These are phyloP conservation scores for Ailurus styani DNA, from an alignment of 2,113 vertebrate genomes.

Conservation along the genomic window DNA sequence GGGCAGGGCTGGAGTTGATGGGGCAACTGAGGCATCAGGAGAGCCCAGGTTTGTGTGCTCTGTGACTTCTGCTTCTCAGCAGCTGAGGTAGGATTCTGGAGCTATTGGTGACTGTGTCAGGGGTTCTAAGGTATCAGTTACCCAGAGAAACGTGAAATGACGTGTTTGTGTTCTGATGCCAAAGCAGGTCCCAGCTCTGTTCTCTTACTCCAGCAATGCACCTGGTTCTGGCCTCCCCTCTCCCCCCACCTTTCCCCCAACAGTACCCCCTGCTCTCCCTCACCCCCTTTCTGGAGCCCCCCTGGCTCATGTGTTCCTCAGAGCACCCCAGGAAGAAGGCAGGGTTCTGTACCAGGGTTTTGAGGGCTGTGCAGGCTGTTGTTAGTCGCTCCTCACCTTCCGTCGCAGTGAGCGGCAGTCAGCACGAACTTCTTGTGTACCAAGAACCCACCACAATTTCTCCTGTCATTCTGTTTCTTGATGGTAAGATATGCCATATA, in stretches of 20 bases:
- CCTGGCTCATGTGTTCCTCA: neutral
- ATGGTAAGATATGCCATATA: slow-evolving; percentile 44
- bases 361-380: neutral
- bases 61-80: neutral
- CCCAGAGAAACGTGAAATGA: neutral
- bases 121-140: neutral
- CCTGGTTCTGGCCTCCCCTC: neutral
- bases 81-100: neutral
- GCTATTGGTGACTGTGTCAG: too few relatives aligned
- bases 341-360: neutral
- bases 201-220: neutral
- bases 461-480: fast-evolving
- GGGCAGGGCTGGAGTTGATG: neutral
- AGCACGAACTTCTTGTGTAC: slow-evolving; percentile 47
- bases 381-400: neutral
- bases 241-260: neutral
- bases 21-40: neutral
- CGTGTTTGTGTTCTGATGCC: neutral
- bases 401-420: slow-evolving; percentile 44
- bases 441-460: neutral
- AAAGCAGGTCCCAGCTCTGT: neutral
- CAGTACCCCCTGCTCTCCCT: neutral
- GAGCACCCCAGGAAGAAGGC: neutral
- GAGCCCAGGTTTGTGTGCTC: neutral
- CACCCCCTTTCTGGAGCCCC: neutral